Evolutionary conservation across 2,797 vertebrate genomes (phyloP).

Genomic region (Furcifer pardalis): DNA sequence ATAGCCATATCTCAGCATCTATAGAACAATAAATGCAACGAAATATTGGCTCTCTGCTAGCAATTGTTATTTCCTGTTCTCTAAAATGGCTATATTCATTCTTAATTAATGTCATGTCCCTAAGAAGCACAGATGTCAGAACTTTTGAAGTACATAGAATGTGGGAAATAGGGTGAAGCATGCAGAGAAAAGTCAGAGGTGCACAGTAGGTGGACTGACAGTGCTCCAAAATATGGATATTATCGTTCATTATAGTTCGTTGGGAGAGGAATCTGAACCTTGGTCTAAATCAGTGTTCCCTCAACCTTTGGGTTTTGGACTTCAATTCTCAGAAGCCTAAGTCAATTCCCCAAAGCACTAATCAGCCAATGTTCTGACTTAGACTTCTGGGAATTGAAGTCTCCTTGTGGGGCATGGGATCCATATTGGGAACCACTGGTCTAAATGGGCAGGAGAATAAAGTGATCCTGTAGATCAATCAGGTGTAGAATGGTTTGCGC

Average conservation of each 20-base stretch:
- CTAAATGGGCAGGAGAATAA: not conserved
- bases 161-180: not conserved
- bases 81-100: not conserved
- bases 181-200: not conserved
- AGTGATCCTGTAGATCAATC: not conserved
- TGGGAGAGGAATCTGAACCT: not conserved
- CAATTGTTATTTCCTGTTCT: conserved; percentile 11
- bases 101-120: conserved; percentile 11
- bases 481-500: not conserved
- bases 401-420: no score
- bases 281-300: no score
- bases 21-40: not conserved
- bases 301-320: no score
- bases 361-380: no score
- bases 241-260: not conserved
- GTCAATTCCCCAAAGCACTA: no score
- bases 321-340: no score
- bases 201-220: no score
- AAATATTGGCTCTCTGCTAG: conserved; percentile 11
- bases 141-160: conserved; percentile 6
- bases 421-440: no score
- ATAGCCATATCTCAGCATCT: not conserved
- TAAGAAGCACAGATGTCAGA: conserved; percentile 21
- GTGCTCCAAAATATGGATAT: not conserved
- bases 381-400: no score